Base-by-base conservation (phyloP, 2,113 vertebrate genomes). In the Eolophus roseicapilla region DNA sequence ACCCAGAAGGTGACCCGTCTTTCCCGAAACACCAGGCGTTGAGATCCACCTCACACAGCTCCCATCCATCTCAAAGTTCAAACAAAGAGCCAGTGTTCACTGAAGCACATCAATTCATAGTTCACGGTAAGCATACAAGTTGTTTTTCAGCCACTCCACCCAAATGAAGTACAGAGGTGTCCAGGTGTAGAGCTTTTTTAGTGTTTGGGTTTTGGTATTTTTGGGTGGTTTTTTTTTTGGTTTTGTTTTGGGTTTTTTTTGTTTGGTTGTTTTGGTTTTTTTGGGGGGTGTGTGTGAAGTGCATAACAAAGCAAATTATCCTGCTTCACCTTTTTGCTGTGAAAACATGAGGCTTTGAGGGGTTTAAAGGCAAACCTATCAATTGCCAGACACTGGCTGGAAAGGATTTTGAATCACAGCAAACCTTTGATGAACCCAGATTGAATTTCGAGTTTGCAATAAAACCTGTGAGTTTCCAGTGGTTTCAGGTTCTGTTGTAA, bases 321-420 rank as follows among this genome's bases (percentile, higher is more conserved):
- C 28, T 37, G 60, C 62, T 93, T 87, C 9, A 10, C 2, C 21
- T 29, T 35, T 79, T 16, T 47, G 3, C 63, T 65, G 12, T 39
- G 33, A 85, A 94, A 94, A 60, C 16, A 33, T 7, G 44, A 62
- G n/a, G 41, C 39, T 44, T 47, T 24, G 27, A 3, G 4, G 25
- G 27, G 33, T 57, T 88, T 85, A 68, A 80, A 92, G 39, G 43
- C 37, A 96, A 79, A 79, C 50, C 35, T 86, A 85, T 88, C 76
- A 86, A 44, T 65, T 69, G 25, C 11, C 44, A 79, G 35, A 47
- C 35, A 33, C 5, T 43, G 53, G 8, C 68, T 79, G 60, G 79
- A 75, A 90, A 92, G 82, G 90, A 92, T 95, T 97, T 94, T 47
- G 91, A 95, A 96, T 93, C 91, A 93, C 91, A 86, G 93, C 83